These are phyloP conservation scores for Parazoanthus darwini DNA, from an alignment of 92 coral and sea anemone genomes.

Conservation along the genomic window DNA sequence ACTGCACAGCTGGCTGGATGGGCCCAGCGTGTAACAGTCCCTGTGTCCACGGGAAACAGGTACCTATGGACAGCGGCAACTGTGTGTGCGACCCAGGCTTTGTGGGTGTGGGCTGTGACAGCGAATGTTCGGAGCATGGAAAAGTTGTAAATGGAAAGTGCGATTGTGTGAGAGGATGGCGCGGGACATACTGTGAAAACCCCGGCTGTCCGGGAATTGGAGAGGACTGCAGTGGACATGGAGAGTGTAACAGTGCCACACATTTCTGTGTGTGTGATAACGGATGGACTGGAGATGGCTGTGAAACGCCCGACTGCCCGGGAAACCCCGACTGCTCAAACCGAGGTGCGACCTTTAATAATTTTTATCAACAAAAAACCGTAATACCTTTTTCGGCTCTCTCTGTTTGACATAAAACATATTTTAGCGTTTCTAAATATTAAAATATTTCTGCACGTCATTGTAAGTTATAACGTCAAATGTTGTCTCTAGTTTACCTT, in stretches of 20 bases:
- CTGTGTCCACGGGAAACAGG: conserved; percentile 63
- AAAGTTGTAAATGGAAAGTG: conserved; percentile 52
- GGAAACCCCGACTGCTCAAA: conserved; percentile 71
- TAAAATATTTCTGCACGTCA: too few relatives aligned
- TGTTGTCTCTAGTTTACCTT: too few relatives aligned
- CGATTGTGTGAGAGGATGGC: conserved; percentile 60
- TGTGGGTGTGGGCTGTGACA: conserved; percentile 69
- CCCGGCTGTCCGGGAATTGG: conserved; percentile 76
- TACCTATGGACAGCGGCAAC: conserved; percentile 71
- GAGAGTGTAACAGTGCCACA: conserved; percentile 69
- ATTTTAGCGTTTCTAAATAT: too few relatives aligned
- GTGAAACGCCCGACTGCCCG: conserved; percentile 71
- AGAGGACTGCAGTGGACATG: conserved; percentile 72
- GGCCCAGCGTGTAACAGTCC: conserved; percentile 71
- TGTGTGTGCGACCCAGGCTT: conserved; percentile 69
- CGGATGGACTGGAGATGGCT: conserved; percentile 79
- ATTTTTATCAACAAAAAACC: neutral
- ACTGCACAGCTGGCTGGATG: conserved; percentile 74
- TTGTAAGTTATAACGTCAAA: too few relatives aligned
- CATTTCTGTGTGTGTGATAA: conserved; percentile 65
- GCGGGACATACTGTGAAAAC: conserved; percentile 72
- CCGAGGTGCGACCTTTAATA: conserved; percentile 41
- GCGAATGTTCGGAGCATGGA: conserved; percentile 76
- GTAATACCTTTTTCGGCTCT: neutral
- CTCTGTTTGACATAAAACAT: too few relatives aligned